Conservation (phyloP, 2,113 vertebrate species). For the Mungos mungo region DNA sequence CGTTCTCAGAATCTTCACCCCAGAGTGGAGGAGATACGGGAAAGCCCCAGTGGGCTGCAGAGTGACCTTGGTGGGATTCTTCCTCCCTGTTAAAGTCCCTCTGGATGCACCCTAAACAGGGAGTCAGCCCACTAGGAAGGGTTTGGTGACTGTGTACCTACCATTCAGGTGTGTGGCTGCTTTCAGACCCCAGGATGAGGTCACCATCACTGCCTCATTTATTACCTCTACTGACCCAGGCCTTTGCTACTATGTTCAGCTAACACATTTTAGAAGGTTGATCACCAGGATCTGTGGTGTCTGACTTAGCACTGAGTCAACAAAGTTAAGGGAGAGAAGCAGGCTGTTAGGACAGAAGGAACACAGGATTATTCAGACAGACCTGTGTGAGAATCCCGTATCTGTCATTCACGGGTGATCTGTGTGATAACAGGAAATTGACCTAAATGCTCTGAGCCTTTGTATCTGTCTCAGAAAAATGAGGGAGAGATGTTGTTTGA, state of each 20-base stretch:
- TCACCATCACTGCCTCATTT: not conserved
- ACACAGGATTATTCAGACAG: not conserved
- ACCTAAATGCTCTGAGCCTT: not conserved
- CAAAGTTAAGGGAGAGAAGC: not conserved
- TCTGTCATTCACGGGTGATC: not conserved
- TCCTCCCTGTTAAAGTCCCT: not conserved
- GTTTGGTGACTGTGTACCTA: not conserved
- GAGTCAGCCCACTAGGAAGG: not conserved
- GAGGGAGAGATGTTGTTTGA: not conserved
- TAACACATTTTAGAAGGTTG: not conserved
- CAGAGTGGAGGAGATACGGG: not conserved
- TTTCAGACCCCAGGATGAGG: not conserved
- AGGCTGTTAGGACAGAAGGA: not conserved
- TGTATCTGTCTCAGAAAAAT: not conserved
- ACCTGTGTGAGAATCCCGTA: not conserved
- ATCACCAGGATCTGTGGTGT: not conserved
- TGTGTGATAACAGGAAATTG: not conserved
- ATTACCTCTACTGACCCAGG: fast-evolving
- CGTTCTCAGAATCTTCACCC: not conserved
- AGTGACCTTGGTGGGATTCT: not conserved
- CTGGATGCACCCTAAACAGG: not conserved
- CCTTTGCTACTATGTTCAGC: not conserved
- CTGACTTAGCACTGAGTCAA: not conserved
- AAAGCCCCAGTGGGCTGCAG: not conserved
- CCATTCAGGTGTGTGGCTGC: not conserved